Conservation (phyloP, 2,888 invertebrate species). For the Silvanus unidentatus region DNA sequence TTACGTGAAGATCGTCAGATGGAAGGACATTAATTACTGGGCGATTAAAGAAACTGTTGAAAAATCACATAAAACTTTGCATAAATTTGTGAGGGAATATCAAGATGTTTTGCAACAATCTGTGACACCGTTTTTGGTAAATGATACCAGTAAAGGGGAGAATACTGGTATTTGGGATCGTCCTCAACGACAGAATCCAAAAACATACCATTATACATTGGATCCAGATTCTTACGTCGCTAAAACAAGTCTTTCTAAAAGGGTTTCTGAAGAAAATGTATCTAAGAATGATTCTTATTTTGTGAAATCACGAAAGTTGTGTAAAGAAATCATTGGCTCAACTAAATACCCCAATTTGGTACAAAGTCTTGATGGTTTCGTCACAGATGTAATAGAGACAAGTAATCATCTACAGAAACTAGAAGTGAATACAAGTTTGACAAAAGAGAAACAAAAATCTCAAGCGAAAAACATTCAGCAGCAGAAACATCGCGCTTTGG, state of each 20-base stretch:
- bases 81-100: conserved; percentile 82
- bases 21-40: conserved; percentile 93
- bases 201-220: conserved; percentile 48
- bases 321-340: conserved; percentile 56
- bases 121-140: conserved; percentile 46
- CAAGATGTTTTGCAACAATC: conserved; percentile 55
- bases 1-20: conserved; percentile 90
- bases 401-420: conserved; percentile 62
- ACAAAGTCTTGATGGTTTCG: conserved; percentile 59
- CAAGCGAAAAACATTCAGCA: conserved; percentile 76
- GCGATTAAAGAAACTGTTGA: conserved; percentile 84
- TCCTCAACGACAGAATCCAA: conserved; percentile 50
- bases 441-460: conserved; percentile 69
- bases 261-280: conserved; percentile 14
- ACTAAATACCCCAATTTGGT: conserved; percentile 57
- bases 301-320: conserved; percentile 58
- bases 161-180: conserved; percentile 58
- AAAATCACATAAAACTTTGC: conserved; percentile 80
- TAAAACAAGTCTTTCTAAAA: conserved; percentile 24
- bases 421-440: conserved; percentile 54
- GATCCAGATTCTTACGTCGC: conserved; percentile 37
- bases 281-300: conserved; percentile 40
- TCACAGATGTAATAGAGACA: conserved; percentile 61
- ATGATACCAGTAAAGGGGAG: conserved; percentile 40
- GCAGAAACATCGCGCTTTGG: conserved; percentile 77